phyloP scores from a whole-genome alignment of 2,113 vertebrate species.

The Cephalopterus ornatus region DNA sequence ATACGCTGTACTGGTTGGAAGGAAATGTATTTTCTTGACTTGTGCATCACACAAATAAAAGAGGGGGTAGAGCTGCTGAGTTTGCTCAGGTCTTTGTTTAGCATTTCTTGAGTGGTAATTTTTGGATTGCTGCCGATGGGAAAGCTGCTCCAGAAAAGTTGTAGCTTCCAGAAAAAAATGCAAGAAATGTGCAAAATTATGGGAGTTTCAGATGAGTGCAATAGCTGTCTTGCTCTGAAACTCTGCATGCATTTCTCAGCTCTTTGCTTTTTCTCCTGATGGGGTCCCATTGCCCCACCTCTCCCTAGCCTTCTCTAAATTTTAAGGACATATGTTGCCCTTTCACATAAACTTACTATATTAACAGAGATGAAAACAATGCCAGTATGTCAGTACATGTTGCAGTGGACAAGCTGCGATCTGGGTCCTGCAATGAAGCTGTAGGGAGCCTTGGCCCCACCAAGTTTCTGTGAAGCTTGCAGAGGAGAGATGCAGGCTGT shows the following conservation, averaged over 20 bases:
- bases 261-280: not conserved
- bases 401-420: not conserved
- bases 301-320: not conserved
- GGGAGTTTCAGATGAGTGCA: not conserved
- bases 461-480: not conserved
- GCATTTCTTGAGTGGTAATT: not conserved
- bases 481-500: not conserved
- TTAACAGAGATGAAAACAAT: not conserved
- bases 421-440: fast-evolving
- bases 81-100: not conserved
- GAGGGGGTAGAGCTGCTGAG: not conserved
- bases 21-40: not conserved
- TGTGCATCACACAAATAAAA: not conserved
- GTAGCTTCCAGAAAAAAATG: not conserved
- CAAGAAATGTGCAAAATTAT: not conserved
- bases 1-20: not conserved
- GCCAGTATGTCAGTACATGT: fast-evolving
- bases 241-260: not conserved
- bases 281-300: not conserved
- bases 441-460: fast-evolving
- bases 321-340: not conserved
- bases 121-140: not conserved
- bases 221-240: not conserved
- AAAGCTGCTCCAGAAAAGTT: not conserved
- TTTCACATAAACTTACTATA: not conserved